Conservation (phyloP, 2,888 invertebrate species). For the Sinopyrophorus schimmeli region DNA sequence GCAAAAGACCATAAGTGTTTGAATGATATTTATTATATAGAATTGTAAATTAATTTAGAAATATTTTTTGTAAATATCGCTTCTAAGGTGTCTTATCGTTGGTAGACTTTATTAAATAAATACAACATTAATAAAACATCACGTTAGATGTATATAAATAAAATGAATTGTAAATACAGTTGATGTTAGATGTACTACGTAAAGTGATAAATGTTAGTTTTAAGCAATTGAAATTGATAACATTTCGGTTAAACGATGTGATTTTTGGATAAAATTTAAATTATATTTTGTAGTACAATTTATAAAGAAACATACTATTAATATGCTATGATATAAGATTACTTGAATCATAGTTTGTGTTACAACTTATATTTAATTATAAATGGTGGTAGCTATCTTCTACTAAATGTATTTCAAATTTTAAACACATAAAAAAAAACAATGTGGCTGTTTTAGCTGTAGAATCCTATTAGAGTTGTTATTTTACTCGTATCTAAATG, state of each 20-base stretch:
- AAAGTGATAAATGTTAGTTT: neutral
- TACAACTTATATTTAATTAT: no score
- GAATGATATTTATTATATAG: neutral
- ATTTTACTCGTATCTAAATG: slow-evolving; percentile 22
- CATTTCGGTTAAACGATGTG: slow-evolving; percentile 12
- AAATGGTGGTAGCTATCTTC: neutral
- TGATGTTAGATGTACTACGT: slow-evolving; percentile 11
- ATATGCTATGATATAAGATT: no score
- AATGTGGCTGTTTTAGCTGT: slow-evolving; percentile 14
- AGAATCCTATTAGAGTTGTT: slow-evolving; percentile 9
- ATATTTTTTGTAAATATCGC: slow-evolving; percentile 10
- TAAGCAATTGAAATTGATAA: slow-evolving; percentile 4
- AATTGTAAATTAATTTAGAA: neutral
- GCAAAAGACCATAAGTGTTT: slow-evolving; percentile 18
- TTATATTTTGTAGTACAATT: slow-evolving; percentile 28
- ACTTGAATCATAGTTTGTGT: no score
- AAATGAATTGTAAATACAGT: slow-evolving; percentile 9
- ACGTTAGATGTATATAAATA: slow-evolving; percentile 9
- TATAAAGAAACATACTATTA: slow-evolving; percentile 17
- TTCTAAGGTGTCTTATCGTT: slow-evolving; percentile 7
- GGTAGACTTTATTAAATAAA: slow-evolving; percentile 6
- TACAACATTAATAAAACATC: slow-evolving; percentile 2
- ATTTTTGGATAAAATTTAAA: slow-evolving; percentile 26
- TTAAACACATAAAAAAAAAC: slow-evolving; percentile 5
- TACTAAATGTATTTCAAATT: slow-evolving; percentile 9